A percentile compares a stretch with the other conserved stretches of the same genome.
These are phyloP conservation scores for Rattus rattus DNA, from an alignment of 2,113 vertebrate genomes.

Conservation along the genomic window DNA sequence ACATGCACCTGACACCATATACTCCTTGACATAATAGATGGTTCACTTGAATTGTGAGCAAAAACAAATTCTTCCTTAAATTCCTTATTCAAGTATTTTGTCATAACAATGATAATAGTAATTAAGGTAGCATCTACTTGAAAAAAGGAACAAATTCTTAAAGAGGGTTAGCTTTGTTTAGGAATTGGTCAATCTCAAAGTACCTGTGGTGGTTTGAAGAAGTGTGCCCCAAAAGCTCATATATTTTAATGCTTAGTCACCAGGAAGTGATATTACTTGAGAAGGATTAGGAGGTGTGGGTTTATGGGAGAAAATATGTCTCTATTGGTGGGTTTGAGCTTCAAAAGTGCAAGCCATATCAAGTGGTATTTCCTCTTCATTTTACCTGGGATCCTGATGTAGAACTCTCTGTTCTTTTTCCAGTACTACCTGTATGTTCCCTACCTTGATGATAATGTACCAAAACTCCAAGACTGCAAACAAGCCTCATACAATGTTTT, in stretches of 20 bases:
- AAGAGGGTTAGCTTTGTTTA: background rate
- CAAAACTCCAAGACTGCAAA: background rate
- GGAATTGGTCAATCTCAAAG: background rate
- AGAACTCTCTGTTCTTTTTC: background rate
- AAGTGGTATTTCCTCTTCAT: background rate
- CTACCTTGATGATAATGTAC: background rate
- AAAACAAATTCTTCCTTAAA: background rate
- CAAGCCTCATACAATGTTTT: background rate
- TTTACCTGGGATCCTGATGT: background rate
- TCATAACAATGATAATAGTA: background rate
- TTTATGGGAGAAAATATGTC: background rate
- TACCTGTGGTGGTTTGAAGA: background rate
- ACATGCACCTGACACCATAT: background rate
- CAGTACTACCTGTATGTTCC: background rate
- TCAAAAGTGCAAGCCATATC: background rate
- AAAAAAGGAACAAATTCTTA: background rate
- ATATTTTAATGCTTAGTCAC: background rate
- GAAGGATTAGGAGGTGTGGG: background rate
- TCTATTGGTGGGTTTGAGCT: background rate
- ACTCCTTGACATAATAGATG: background rate
- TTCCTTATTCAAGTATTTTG: background rate
- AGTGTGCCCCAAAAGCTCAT: background rate
- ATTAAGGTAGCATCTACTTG: background rate
- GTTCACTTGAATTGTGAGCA: too few relatives aligned
- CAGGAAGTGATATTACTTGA: background rate